A percentile compares a stretch with the other conserved stretches of the same genome.
Evolutionary conservation across 2,888 invertebrate species (phyloP).

Genomic region (Parnassius mnemosyne): DNA sequence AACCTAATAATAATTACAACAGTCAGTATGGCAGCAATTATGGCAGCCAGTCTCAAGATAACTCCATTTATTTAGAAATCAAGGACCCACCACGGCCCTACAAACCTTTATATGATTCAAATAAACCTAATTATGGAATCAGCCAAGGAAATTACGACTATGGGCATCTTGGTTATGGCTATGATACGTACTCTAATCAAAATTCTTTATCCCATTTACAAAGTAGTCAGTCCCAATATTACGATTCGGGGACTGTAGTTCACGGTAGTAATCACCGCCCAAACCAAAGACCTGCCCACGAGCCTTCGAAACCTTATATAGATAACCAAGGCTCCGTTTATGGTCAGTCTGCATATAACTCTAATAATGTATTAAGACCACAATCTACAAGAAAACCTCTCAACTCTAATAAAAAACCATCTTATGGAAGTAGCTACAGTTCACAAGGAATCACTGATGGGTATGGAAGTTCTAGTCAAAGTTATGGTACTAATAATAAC

Average conservation of each 20-base stretch:
- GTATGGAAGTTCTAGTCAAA: constrained; percentile 29
- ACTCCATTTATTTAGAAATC: constrained; percentile 64
- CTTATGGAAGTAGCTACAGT: constrained; percentile 25
- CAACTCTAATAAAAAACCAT: constrained; percentile 27
- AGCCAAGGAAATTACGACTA: constrained; percentile 39
- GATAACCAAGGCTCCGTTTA: constrained; percentile 13
- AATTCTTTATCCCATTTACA: constrained; percentile 46
- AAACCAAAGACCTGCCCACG: constrained; percentile 10
- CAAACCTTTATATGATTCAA: constrained; percentile 47
- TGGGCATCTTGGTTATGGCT: constrained; percentile 43
- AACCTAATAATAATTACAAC: constrained; percentile 49
- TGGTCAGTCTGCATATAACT: constrained; percentile 12
- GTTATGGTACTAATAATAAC: constrained; percentile 28
- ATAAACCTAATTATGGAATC: constrained; percentile 44
- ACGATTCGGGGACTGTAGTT: constrained; percentile 27
- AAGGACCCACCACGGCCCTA: constrained; percentile 64
- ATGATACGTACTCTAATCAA: constrained; percentile 48
- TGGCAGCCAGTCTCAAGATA: constrained; percentile 52
- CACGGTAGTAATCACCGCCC: constrained; percentile 19
- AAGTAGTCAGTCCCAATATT: constrained; percentile 38
- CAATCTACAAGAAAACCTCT: constrained; percentile 16
- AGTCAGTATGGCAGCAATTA: constrained; percentile 60
- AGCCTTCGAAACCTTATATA: constrained; percentile 7
- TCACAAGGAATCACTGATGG: constrained; percentile 17
- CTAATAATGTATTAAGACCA: constrained; percentile 10